phyloP scores from a whole-genome alignment of 2,113 vertebrate genomes.

The Pseudolaguvia tuberculata region DNA sequence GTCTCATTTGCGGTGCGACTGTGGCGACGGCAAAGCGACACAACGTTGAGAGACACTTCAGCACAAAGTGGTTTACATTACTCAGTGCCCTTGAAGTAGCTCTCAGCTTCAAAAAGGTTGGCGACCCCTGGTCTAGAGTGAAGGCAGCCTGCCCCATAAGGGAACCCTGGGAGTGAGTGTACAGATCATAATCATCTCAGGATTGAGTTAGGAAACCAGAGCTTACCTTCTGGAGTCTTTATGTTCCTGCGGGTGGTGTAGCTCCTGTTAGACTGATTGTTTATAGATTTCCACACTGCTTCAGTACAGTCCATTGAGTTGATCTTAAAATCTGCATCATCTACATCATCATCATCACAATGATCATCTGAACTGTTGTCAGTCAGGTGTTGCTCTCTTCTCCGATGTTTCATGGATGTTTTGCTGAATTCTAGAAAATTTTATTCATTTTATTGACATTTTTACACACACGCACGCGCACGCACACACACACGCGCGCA shows the following conservation, averaged over 20 bases:
- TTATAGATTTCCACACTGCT: slow-evolving; percentile 63
- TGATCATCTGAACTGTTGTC: slow-evolving; percentile 35
- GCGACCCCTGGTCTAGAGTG: too few species aligned
- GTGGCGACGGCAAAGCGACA: too few species aligned
- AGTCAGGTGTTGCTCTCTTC: slow-evolving; percentile 22
- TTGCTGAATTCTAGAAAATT: background rate
- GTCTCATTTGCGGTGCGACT: too few species aligned
- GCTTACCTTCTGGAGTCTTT: slow-evolving; percentile 70
- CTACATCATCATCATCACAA: slow-evolving; percentile 66
- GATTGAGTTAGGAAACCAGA: background rate
- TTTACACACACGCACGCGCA: background rate
- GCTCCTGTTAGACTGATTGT: slow-evolving; percentile 70
- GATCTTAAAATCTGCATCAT: slow-evolving; percentile 71
- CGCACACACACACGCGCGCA: background rate
- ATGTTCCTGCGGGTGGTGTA: slow-evolving; percentile 77
- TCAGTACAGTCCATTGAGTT: slow-evolving; percentile 73
- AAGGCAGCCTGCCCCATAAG: too few species aligned
- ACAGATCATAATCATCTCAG: too few species aligned
- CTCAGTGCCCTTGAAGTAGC: too few species aligned
- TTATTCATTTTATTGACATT: too few species aligned
- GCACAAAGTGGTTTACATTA: too few species aligned
- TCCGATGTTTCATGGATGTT: background rate
- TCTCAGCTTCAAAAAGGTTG: too few species aligned
- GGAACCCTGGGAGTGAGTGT: too few species aligned
- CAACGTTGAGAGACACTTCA: too few species aligned